phyloP scores from a whole-genome alignment of 2,797 vertebrate species.

The Pseudomugil gertrudae region DNA sequence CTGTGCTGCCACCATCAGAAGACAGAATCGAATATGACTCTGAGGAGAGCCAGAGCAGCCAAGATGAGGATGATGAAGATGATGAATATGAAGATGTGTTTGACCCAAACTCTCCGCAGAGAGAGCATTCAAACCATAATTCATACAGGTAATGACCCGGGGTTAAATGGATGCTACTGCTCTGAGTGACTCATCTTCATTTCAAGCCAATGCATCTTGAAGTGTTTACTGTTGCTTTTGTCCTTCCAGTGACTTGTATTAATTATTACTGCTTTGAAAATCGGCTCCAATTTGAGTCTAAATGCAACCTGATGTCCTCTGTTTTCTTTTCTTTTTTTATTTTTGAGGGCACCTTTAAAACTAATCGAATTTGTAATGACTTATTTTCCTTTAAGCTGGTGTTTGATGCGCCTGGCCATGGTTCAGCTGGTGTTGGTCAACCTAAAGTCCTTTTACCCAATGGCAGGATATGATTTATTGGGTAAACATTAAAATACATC shows the following conservation, averaged over 20 bases:
- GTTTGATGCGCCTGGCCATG: conserved; percentile 96
- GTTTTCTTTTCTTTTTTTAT: conserved; percentile 2
- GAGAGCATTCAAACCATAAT: conserved; percentile 95
- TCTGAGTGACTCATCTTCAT: conserved; percentile 18
- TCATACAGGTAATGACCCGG: conserved; percentile 89
- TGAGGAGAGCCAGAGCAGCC: conserved; percentile 91
- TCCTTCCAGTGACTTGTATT: conserved; percentile 16
- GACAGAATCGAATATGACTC: conserved; percentile 92
- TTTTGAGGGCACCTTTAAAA: conserved; percentile 1
- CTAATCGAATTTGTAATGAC: conserved; percentile 28
- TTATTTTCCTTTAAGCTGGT: conserved; percentile 87
- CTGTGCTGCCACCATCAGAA: conserved; percentile 85
- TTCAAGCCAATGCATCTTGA: conserved; percentile 2
- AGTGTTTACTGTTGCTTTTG: conserved; percentile 15
- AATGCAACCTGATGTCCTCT: background rate
- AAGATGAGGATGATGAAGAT: conserved; percentile 83
- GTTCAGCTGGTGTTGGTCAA: conserved; percentile 94
- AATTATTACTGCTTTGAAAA: conserved; percentile 2
- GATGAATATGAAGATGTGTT: conserved; percentile 76
- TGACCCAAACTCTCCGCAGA: conserved; percentile 82
- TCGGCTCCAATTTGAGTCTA: conserved; percentile 8
- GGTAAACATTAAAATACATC: conserved; percentile 58
- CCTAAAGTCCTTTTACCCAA: conserved; percentile 95
- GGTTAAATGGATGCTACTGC: conserved; percentile 9
- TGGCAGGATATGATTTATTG: conserved; percentile 91